phyloP scores from a whole-genome alignment of 1,140 invertebrate genomes.

The Drosophila tristis region DNA sequence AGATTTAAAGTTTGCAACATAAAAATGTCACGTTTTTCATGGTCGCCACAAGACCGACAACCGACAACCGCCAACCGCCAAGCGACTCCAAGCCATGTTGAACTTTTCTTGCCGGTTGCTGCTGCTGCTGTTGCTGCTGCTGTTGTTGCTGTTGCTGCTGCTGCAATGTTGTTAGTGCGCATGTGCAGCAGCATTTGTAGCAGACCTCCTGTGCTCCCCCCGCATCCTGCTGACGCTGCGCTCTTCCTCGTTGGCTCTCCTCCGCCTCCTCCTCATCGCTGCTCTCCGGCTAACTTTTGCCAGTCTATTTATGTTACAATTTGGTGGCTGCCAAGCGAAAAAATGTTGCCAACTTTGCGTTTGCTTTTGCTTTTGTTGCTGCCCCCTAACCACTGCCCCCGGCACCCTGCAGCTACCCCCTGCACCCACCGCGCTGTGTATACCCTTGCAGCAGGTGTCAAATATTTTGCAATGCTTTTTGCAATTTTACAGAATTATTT shows the following conservation, averaged over 20 bases:
- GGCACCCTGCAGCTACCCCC: too few relatives aligned
- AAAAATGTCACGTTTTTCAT: slow-evolving; percentile 84
- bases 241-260: slow-evolving; percentile 30
- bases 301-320: slow-evolving; percentile 81
- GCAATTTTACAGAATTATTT: neutral
- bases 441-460: neutral
- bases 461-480: slow-evolving; percentile 5
- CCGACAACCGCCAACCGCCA: slow-evolving; percentile 24
- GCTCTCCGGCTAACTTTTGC: slow-evolving; percentile 67
- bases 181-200: slow-evolving; percentile 53
- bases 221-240: neutral
- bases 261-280: slow-evolving; percentile 21
- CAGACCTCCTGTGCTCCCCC: neutral
- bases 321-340: slow-evolving; percentile 78
- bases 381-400: too few relatives aligned
- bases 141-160: slow-evolving; percentile 44
- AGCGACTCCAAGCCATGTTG: slow-evolving; percentile 35
- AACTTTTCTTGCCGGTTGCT: slow-evolving; percentile 48
- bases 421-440: too few relatives aligned
- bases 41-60: slow-evolving; percentile 79
- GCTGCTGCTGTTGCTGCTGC: slow-evolving; percentile 30
- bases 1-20: slow-evolving; percentile 84
- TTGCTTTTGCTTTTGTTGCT: slow-evolving; percentile 42
- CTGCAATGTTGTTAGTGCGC: slow-evolving; percentile 35
- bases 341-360: slow-evolving; percentile 75